These are phyloP conservation scores for Drosophila demipolita DNA, from an alignment of 2,888 invertebrate species.

Conservation along the genomic window DNA sequence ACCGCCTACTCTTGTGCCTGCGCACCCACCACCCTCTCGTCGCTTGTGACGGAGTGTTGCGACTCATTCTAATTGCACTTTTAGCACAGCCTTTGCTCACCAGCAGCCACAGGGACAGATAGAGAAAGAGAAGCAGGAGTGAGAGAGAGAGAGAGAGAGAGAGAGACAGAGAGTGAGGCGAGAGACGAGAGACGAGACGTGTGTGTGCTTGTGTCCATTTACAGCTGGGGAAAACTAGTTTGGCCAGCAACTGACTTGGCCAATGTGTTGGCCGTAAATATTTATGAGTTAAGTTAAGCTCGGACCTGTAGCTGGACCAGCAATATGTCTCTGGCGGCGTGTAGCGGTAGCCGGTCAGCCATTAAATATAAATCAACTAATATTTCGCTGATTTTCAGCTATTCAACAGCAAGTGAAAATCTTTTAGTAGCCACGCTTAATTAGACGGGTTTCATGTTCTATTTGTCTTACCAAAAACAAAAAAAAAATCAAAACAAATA, in stretches of 20 bases:
- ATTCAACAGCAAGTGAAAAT: conserved; percentile 58
- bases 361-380: conserved; percentile 63
- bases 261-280: conserved; percentile 66
- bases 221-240: conserved; percentile 65
- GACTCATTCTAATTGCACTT: conserved; percentile 67
- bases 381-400: conserved; percentile 69
- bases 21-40: conserved; percentile 7
- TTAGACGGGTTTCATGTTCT: conserved; percentile 67
- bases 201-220: conserved; percentile 45
- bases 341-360: conserved; percentile 51
- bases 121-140: conserved; percentile 12
- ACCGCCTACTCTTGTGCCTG: background rate
- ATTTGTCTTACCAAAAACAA: conserved; percentile 49
- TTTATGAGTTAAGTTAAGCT: conserved; percentile 62
- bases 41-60: conserved; percentile 35
- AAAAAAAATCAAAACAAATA: conserved; percentile 2
- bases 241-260: conserved; percentile 53
- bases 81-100: conserved; percentile 52
- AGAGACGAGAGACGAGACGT: conserved; percentile 3
- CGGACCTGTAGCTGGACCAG: conserved; percentile 19
- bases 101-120: background rate
- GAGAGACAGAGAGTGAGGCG: conserved; percentile 9
- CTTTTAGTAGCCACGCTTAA: conserved; percentile 42
- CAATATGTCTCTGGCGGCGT: conserved; percentile 48
- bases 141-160: conserved; percentile 4